Evolutionary conservation across 2,797 vertebrate genomes (phyloP).

Genomic region (Acipenser oxyrinchus): DNA sequence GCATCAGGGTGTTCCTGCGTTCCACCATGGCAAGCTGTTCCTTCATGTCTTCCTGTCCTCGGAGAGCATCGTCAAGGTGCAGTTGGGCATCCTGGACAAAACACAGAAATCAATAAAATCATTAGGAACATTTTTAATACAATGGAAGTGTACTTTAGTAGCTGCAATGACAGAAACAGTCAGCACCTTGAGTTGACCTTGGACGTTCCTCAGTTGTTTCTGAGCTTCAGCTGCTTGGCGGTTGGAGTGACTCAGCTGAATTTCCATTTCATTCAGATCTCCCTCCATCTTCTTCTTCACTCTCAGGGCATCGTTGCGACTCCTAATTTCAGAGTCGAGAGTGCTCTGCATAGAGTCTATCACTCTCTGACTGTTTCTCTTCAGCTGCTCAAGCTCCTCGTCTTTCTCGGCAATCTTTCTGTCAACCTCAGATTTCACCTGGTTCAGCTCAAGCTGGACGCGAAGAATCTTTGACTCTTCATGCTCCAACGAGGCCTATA

Average conservation of each 20-base stretch:
- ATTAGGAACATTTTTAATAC: too few species aligned
- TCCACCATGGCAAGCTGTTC: too few species aligned
- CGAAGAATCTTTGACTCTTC: constrained; percentile 81
- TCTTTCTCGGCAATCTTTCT: constrained; percentile 77
- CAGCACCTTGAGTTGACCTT: constrained; percentile 77
- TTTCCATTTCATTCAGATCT: constrained; percentile 79
- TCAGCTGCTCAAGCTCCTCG: constrained; percentile 81
- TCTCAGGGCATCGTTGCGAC: constrained; percentile 77
- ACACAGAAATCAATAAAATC: too few species aligned
- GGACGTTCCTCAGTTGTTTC: constrained; percentile 72
- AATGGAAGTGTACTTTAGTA: too few species aligned
- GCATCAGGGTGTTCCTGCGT: too few species aligned
- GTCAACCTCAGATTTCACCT: constrained; percentile 77
- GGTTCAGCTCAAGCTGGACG: constrained; percentile 76
- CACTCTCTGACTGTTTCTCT: constrained; percentile 75
- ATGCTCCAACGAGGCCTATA: constrained; percentile 74
- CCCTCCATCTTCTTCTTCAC: constrained; percentile 89
- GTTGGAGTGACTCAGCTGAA: constrained; percentile 76
- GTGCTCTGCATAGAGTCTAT: constrained; percentile 72
- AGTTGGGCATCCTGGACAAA: too few species aligned
- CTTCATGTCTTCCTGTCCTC: too few species aligned
- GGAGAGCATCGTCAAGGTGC: too few species aligned
- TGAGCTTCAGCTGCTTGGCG: constrained; percentile 69
- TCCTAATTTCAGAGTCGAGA: constrained; percentile 74
- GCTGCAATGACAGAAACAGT: neutral